Base-by-base conservation (phyloP, 2,888 invertebrate species). In the Callosobruchus maculatus region DNA sequence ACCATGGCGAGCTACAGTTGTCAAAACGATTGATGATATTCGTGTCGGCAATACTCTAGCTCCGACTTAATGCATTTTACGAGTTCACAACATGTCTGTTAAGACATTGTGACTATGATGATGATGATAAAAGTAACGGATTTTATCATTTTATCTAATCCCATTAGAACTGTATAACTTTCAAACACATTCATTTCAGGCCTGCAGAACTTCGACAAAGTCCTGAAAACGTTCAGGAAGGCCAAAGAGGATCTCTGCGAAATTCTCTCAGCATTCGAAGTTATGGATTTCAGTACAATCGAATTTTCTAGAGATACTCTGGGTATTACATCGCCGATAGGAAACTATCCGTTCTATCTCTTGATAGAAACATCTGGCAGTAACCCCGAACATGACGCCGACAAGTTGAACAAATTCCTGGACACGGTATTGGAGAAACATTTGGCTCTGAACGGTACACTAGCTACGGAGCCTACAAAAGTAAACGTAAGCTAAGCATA, bases 231-330 rank as follows among this genome's bases (percentile, higher is more conserved):
- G 0, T 95, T 93, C 84, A 89, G 90, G 78, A 89, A 91, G 75
- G 95, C 97, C 0, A 95, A 93, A 85, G 86, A 86, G 0, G 90
- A 92, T 22, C 88, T 98, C 21, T 95, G 94, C 0, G 98, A 98
- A 88, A 95, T 97, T 78, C 86, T 99, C 70, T 98, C 98, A 3
- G 96, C 98, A 0, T 97, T 96, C 87, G 99, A 99, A 89, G 92
- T 99, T 88, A 93, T 99, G 79, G 99, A 99, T 87, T 88, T 88
- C 20, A 86, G 87, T 26, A 91, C 95, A 0, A 90, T 98, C 83
- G 89, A 90, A 21, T 88, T 91, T 72, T 91, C 93, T 0, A 88
- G 90, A 4, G 85, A 89, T 67, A 90, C 93, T 81, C 89, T 92
- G 67, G 89, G 90, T 2, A 80, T 93, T 67, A 87, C 86, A 73